phyloP scores from a whole-genome alignment of 2,888 invertebrate genomes.

The Matsumyia berberina region DNA sequence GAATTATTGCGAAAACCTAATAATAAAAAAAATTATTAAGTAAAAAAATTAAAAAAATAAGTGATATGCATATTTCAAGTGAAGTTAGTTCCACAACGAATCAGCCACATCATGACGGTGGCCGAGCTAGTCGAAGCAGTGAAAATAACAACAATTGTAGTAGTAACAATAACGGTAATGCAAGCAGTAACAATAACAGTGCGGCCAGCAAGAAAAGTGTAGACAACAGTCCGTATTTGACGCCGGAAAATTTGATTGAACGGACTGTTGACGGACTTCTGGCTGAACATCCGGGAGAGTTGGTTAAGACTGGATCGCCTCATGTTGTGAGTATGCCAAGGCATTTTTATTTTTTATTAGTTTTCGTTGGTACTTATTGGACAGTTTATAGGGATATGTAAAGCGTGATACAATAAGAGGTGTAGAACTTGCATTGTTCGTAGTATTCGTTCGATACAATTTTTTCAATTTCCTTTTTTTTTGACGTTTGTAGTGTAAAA shows the following conservation, averaged over 20 bases:
- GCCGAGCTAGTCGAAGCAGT: constrained; percentile 73
- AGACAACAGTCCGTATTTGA: constrained; percentile 86
- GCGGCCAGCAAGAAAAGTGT: constrained; percentile 80
- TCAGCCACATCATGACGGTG: constrained; percentile 85
- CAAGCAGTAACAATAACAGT: constrained; percentile 79
- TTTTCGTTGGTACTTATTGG: too few species aligned
- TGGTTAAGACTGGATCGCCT: constrained; percentile 97
- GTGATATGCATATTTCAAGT: constrained; percentile 91
- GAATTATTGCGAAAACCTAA: constrained; percentile 30
- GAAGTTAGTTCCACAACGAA: constrained; percentile 91
- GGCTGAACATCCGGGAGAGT: constrained; percentile 95
- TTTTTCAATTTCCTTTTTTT: too few species aligned
- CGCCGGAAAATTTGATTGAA: constrained; percentile 93
- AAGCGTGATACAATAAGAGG: too few species aligned
- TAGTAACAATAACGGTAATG: constrained; percentile 78
- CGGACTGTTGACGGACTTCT: constrained; percentile 93
- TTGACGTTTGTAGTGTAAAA: too few species aligned
- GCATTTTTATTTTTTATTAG: neutral
- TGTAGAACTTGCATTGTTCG: too few species aligned
- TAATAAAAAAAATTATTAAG: constrained; percentile 23
- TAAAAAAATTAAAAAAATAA: constrained; percentile 45
- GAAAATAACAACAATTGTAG: constrained; percentile 77
- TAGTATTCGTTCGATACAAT: too few species aligned
- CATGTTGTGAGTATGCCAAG: constrained; percentile 89
- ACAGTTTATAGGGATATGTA: too few species aligned